Evolutionary conservation across 2,888 invertebrate genomes (phyloP), one percentile per base, ranked within the genome.

Genomic region (Dolichopus griseipennis): DNA sequence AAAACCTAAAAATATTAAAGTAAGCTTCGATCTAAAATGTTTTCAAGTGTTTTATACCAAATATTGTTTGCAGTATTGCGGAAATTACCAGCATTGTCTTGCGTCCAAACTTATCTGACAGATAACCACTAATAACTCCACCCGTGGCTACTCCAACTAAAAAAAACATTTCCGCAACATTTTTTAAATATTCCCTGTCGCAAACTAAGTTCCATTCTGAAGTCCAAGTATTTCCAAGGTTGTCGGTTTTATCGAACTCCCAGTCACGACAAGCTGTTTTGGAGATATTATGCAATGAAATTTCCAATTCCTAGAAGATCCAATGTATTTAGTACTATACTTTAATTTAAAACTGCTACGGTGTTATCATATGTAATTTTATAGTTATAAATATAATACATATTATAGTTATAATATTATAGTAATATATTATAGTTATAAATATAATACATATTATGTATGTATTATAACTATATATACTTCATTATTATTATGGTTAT

Each of bases 21-120:
- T 18, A 61, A 27, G 52, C 18, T 64, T 52, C 2, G 5, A 67
- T 18, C 21, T 65, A 70, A n/a, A 34, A 22, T 18, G 18, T 18
- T 18, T 6, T 9, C 15, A 15, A 12, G 43, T 65, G n/a, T 65
- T 64, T 75, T 74, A 83, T 80, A 78, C 87, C 90, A 22, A 90
- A 83, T 10, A 85, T 82, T 69, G 90, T 87, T 79, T 91, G 90
- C 20, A 89, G 82, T 62, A 88, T 79, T 71, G 89, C 84, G 75
- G 91, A 89, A 65, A 86, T 84, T 84, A 92, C 87, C 67, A 92
- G 81, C 68, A 91, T 88, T 68, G 84, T 86, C 78, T 91, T 92
- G 67, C 93, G 85, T 15, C 93, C 93, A 75, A 89, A 89, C 86
- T 86, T 90, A 80, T 92, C 92, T 7, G 91, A 91, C 68, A 91